Evolutionary conservation across 1,140 invertebrate species (phyloP).

Genomic region (Drosophila pallidifrons): DNA sequence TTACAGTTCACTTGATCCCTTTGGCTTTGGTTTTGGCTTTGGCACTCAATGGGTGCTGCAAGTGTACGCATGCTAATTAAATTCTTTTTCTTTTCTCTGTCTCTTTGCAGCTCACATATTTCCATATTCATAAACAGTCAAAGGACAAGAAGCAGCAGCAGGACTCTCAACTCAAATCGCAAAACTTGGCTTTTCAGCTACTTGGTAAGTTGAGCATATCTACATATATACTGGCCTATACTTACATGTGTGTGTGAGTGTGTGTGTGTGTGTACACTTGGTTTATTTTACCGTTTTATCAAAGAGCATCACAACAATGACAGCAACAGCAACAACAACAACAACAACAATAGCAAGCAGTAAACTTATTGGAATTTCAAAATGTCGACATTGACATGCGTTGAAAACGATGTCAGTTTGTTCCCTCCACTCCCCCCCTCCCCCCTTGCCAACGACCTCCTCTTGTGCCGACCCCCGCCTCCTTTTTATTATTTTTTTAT

Average conservation of each 20-base stretch:
- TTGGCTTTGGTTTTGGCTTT: slow-evolving; percentile 18
- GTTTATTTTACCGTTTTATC: slow-evolving; percentile 46
- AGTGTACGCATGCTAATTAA: slow-evolving; percentile 65
- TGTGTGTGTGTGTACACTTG: slow-evolving; percentile 19
- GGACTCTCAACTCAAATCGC: slow-evolving; percentile 12
- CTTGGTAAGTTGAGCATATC: slow-evolving; percentile 33
- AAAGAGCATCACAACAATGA: slow-evolving; percentile 35
- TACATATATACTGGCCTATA: neutral
- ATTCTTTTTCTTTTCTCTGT: slow-evolving; percentile 39
- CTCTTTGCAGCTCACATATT: slow-evolving; percentile 47
- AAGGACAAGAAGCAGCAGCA: neutral
- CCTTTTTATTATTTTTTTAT: slow-evolving; percentile 38
- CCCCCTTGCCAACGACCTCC: neutral
- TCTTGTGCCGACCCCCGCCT: neutral
- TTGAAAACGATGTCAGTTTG: slow-evolving; percentile 63
- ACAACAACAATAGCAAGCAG: neutral
- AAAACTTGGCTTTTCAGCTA: slow-evolving; percentile 23
- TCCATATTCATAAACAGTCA: slow-evolving; percentile 35
- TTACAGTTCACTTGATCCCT: slow-evolving; percentile 17
- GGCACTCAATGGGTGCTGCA: slow-evolving; percentile 31
- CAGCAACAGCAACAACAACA: slow-evolving; percentile 18
- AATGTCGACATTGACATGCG: slow-evolving; percentile 52
- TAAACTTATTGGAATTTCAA: slow-evolving; percentile 72
- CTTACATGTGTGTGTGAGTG: neutral
- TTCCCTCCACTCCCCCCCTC: neutral